Conservation (phyloP, 2,888 invertebrate species). For the Tortricodes alternella region DNA sequence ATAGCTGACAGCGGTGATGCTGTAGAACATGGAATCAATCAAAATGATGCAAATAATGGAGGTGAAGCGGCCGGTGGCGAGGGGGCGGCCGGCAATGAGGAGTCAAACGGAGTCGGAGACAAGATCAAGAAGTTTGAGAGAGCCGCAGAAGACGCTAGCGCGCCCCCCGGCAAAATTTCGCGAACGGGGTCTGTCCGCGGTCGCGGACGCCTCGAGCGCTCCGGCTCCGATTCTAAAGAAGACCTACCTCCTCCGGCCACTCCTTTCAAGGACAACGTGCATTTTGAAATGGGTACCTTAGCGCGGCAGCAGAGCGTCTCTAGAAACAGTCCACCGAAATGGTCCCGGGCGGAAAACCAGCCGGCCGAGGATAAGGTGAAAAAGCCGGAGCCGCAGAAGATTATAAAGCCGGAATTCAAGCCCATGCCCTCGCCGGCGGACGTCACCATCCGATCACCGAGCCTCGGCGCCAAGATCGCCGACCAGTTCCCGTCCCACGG, state of each 20-base stretch:
- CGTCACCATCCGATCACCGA: conserved; percentile 72
- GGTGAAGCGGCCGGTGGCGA: conserved; percentile 33
- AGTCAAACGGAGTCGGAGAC: conserved; percentile 74
- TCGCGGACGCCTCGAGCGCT: conserved; percentile 48
- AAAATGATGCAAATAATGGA: background rate
- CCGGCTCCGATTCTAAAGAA: conserved; percentile 54
- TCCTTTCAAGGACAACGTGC: conserved; percentile 62
- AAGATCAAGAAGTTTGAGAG: conserved; percentile 77
- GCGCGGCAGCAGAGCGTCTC: conserved; percentile 49
- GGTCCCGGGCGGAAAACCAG: conserved; percentile 54
- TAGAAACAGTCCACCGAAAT: conserved; percentile 48
- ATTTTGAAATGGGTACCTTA: conserved; percentile 49
- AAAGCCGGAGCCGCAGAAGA: conserved; percentile 69
- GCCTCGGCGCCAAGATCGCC: conserved; percentile 66
- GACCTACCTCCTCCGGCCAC: conserved; percentile 65
- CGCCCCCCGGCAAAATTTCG: conserved; percentile 52
- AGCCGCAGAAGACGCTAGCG: conserved; percentile 68
- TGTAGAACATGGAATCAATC: conserved; percentile 2
- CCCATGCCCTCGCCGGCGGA: conserved; percentile 68
- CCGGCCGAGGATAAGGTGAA: conserved; percentile 48
- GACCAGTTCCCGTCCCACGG: conserved; percentile 76
- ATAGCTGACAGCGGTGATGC: conserved; percentile 5
- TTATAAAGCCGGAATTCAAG: conserved; percentile 75
- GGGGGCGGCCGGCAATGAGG: conserved; percentile 45
- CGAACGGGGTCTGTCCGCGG: conserved; percentile 67